Base-by-base conservation (phyloP, 1,140 invertebrate genomes). In the Halictus rubicundus region DNA sequence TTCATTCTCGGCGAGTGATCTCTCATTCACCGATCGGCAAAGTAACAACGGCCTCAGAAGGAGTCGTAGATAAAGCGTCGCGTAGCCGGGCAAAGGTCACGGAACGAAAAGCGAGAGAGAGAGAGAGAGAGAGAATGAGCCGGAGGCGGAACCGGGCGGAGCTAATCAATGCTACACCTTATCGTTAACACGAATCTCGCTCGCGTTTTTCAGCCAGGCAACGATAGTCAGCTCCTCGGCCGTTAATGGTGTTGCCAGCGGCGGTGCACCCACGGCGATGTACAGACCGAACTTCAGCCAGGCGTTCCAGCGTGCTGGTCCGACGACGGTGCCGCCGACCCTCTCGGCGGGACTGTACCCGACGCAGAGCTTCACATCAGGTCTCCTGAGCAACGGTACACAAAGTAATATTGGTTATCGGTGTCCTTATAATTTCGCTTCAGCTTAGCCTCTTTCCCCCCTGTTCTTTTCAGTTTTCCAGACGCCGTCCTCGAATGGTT, bases 211-310 rank as follows among this genome's bases (percentile, higher is more conserved):
- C 87, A 93, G 92, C 83, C 92, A 93, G 87, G 91, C 92, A 76
- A 92, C 92, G 89, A 92, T 93, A 92, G 92, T 93, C 72, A 93
- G 92, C 82, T 92, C 92, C 49, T 92, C 93, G 66, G 90, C 93
- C 60, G 93, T 94, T 78, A 95, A 94, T 88, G 94, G 90, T 80
- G 94, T 92, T 84, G 93, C 80, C 82, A 94, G 90, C 88, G 91
- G 90, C 69, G 92, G 95, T 42, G 94, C 95, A 46, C 94, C 94
- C 16, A 94, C 94, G 39, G 95, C 95, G 32, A 94, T 96, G 91
- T 96, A 96, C 91, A 93, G 95, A 92, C 95, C 95, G 46, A 95
- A 96, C 85, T 96, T 96, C 90, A 95, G 95, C 32, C 95, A 95
- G 84, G 95, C 95, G 57, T 96, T 96, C 83, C 95, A 95, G 63